A percentile compares a stretch with the other conserved stretches of the same genome.
These are phyloP conservation scores for Drosophila kepulauana DNA, from an alignment of 1,140 invertebrate species.

Conservation along the genomic window DNA sequence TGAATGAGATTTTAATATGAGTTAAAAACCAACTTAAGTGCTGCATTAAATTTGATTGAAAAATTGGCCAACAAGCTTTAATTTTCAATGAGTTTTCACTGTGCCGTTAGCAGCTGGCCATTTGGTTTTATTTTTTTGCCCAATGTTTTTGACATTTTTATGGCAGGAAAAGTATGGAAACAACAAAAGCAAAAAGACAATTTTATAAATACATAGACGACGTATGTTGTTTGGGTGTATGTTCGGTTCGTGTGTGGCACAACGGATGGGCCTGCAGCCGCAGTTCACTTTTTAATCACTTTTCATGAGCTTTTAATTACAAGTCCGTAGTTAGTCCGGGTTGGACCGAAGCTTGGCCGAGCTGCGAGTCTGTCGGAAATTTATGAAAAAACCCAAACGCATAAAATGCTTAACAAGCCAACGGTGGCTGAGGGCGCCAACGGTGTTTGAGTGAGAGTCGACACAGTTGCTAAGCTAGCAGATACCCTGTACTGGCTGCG, in stretches of 20 bases:
- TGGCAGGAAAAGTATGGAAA: conserved; percentile 41
- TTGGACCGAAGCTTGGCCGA: not conserved
- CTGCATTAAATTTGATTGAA: not conserved
- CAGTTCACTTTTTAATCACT: conserved; percentile 81
- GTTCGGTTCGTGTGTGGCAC: conserved; percentile 15
- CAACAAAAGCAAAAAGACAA: conserved; percentile 39
- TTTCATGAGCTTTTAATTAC: conserved; percentile 82
- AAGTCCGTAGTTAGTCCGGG: conserved; percentile 37
- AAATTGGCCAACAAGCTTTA: conserved; percentile 4
- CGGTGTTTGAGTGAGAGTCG: too few species aligned
- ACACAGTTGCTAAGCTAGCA: not conserved
- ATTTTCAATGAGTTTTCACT: conserved; percentile 28
- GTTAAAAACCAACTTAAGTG: not conserved
- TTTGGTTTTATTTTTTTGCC: conserved; percentile 29
- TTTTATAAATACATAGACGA: conserved; percentile 63
- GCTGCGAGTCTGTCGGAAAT: conserved; percentile 46
- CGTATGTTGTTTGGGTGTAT: conserved; percentile 10
- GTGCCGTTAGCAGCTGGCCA: conserved; percentile 41
- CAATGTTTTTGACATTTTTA: conserved; percentile 76
- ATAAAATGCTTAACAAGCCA: conserved; percentile 72
- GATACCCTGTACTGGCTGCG: conserved; percentile 21
- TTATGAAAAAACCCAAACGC: conserved; percentile 69
- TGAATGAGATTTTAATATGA: too few species aligned
- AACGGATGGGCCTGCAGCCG: conserved; percentile 44
- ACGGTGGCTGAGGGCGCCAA: conserved; percentile 7